Evolutionary conservation across 2,797 vertebrate species (phyloP), one percentile per base, ranked within the genome.

Genomic region (Apodemus agrarius): DNA sequence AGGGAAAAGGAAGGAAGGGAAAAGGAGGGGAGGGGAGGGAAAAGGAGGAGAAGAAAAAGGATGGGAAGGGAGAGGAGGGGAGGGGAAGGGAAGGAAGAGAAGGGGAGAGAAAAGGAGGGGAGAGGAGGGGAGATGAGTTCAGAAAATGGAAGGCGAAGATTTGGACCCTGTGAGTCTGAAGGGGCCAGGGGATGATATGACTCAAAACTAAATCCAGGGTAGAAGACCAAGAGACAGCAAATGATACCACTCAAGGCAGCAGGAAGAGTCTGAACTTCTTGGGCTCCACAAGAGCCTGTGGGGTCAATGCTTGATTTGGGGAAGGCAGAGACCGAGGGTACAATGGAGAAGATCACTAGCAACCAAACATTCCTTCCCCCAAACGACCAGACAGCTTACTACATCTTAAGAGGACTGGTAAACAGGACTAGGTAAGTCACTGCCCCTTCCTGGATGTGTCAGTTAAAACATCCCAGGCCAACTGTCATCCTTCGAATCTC

Each of bases 11-110:
- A 22, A 3, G 11, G 74, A 76, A 22, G 46, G 46, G 7, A 46
- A 46, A 46, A 46, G 46, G 7, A 46, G 46, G 7, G 7, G 46
- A 49, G 46, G 46, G 46, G 46, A 49, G 46, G 46, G 46, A 9
- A 49, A 49, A 7, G 46, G 46, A 49, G 46, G 46, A 7, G 46
- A 49, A 49, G 46, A 9, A 49, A 52, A 8, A 11, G 49, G 10
- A 11, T 7, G 49, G 49, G 49, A 52, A 8, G 49, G 49, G 11
- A 52, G 6, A 19, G 69, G 34, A 57, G 54, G 31, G 31, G 13
- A 6, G 37, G 2, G 37, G 10, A 37, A 7, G 6, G 21, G 24
- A 7, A 0, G 0, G 17, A 3, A 21, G 10, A 26, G 5, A 0
- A 31, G 69, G 17, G 69, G 2, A 75, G 21, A 10, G 21, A 6